Conservation (phyloP, 2,113 vertebrate species). For the Anguilla rostrata region DNA sequence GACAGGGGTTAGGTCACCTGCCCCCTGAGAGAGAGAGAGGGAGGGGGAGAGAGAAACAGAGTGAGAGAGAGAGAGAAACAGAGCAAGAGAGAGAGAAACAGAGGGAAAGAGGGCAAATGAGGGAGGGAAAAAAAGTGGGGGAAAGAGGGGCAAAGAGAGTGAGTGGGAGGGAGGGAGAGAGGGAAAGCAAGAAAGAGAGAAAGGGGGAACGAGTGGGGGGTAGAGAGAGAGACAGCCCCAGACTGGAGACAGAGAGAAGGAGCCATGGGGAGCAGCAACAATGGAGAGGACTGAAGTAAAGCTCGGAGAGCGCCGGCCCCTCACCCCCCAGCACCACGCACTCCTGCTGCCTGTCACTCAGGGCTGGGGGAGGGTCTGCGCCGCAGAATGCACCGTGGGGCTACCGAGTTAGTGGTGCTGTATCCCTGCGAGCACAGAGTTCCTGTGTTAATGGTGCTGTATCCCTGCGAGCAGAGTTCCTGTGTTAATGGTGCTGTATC, state of each 20-base stretch:
- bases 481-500: neutral
- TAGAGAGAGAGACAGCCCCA: conserved; percentile 31
- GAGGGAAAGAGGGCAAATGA: too few relatives aligned
- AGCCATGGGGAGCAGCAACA: conserved; percentile 71
- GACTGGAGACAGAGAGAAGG: conserved; percentile 68
- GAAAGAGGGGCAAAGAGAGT: neutral
- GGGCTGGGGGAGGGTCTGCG: conserved; percentile 57
- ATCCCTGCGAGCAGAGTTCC: neutral
- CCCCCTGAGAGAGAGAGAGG: neutral
- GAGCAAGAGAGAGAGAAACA: neutral
- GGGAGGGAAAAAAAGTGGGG: neutral
- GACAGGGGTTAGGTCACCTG: conserved; percentile 25
- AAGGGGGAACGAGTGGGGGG: too few relatives aligned
- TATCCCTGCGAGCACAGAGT: neutral
- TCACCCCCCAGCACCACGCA: conserved; percentile 59
- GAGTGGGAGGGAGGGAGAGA: neutral
- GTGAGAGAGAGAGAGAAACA: neutral
- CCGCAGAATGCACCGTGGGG: conserved; percentile 41
- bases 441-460: neutral
- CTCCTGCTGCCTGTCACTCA: conserved; percentile 70
- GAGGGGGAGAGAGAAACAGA: neutral
- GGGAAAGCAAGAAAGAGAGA: too few relatives aligned
- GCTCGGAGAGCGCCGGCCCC: conserved; percentile 55
- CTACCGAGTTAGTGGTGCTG: conserved; percentile 22
- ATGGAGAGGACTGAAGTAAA: conserved; percentile 65